These are phyloP conservation scores for Turdus rufiventris DNA, from an alignment of 2,113 vertebrate genomes.

Conservation along the genomic window DNA sequence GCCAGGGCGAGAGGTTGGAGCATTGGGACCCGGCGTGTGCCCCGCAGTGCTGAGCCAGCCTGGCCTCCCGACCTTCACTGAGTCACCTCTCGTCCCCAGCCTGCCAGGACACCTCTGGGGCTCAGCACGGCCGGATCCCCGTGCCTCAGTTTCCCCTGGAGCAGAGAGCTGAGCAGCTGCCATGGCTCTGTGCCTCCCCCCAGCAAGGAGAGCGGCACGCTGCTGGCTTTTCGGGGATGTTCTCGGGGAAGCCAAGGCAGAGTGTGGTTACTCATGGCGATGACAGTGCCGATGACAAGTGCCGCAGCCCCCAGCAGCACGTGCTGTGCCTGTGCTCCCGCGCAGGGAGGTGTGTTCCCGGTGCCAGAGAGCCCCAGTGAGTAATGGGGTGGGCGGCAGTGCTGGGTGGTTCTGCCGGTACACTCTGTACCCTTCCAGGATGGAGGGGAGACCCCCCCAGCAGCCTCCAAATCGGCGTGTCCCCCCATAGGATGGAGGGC, in stretches of 20 bases:
- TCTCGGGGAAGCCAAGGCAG: slow-evolving; percentile 9
- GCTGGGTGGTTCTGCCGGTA: not conserved
- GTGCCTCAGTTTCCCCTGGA: slow-evolving; percentile 9
- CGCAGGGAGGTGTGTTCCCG: slow-evolving; percentile 15
- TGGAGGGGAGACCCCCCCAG: fast-evolving
- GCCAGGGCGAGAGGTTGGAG: slow-evolving; percentile 6
- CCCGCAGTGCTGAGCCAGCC: not conserved
- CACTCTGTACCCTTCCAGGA: not conserved
- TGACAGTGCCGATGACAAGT: slow-evolving; percentile 39
- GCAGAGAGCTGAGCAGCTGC: not conserved
- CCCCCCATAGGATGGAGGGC: fast-evolving
- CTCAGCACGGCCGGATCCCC: fast-evolving
- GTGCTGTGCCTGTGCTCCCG: slow-evolving; percentile 19
- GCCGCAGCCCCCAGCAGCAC: slow-evolving; percentile 32
- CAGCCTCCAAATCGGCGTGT: not conserved
- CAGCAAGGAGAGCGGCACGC: not conserved
- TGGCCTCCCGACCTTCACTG: not conserved
- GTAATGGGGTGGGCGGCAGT: slow-evolving; percentile 51
- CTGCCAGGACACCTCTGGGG: fast-evolving
- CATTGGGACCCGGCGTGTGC: not conserved
- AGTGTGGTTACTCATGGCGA: slow-evolving; percentile 25
- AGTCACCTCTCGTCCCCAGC: not conserved
- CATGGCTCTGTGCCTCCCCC: fast-evolving
- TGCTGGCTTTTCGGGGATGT: not conserved
- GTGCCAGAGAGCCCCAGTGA: slow-evolving; percentile 36